phyloP scores from a whole-genome alignment of 1,140 invertebrate species.

The Drosophila nebulosa region DNA sequence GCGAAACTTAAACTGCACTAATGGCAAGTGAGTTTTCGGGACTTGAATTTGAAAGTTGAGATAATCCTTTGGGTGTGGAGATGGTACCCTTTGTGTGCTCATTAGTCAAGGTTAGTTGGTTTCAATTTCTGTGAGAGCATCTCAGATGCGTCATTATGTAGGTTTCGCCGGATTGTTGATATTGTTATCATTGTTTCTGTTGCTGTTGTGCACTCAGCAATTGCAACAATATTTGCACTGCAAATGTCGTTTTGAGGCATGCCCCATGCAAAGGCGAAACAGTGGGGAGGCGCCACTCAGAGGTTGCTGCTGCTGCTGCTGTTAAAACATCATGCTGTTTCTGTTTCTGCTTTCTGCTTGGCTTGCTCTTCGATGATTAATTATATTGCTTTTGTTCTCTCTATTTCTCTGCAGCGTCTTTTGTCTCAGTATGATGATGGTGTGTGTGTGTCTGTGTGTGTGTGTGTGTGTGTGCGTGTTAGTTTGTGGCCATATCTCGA shows the following conservation, averaged over 20 bases:
- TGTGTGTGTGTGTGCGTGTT: slow-evolving; percentile 7
- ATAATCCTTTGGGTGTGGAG: too few species aligned
- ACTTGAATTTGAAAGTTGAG: too few species aligned
- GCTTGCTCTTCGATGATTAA: slow-evolving; percentile 70
- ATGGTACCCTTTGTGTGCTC: not conserved
- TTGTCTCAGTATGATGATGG: slow-evolving; percentile 25
- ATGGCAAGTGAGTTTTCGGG: too few species aligned
- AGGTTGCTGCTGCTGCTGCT: slow-evolving; percentile 2
- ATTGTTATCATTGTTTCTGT: slow-evolving; percentile 23
- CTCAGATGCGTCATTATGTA: not conserved
- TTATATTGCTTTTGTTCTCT: slow-evolving; percentile 68
- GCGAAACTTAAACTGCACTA: too few species aligned
- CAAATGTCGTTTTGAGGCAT: slow-evolving; percentile 22
- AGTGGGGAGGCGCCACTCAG: not conserved
- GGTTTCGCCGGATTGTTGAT: slow-evolving; percentile 9
- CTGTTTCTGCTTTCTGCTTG: slow-evolving; percentile 42
- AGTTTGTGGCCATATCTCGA: slow-evolving; percentile 26
- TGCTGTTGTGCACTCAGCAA: slow-evolving; percentile 25
- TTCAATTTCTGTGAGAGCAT: slow-evolving; percentile 18
- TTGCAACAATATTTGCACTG: slow-evolving; percentile 51
- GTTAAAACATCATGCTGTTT: slow-evolving; percentile 48
- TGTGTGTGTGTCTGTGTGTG: slow-evolving; percentile 7
- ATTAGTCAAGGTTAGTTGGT: not conserved
- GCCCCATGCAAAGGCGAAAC: not conserved
- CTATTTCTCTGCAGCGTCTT: slow-evolving; percentile 36